A percentile compares a stretch with the other conserved stretches of the same genome.
phyloP scores from a whole-genome alignment of 2,888 invertebrate genomes.

The Catocala sponsa region DNA sequence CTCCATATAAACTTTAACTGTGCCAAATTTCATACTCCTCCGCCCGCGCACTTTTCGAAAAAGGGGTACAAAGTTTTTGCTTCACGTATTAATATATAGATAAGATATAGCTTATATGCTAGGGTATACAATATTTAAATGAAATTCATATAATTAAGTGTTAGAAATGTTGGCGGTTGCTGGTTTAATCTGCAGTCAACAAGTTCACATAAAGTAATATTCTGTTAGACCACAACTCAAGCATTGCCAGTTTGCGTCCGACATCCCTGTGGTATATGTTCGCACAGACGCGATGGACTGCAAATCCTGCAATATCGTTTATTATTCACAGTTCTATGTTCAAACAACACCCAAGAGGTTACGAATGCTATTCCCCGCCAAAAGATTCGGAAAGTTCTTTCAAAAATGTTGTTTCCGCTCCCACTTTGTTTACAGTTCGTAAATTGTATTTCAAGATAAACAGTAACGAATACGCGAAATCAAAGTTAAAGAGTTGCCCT shows the following conservation, averaged over 20 bases:
- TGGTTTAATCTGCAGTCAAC: neutral
- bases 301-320: conserved; percentile 45
- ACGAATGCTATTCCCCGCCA: conserved; percentile 1
- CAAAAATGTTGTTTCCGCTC: conserved; percentile 26
- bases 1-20: no score
- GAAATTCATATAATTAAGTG: no score
- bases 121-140: no score
- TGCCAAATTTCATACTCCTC: no score
- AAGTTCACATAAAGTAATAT: conserved; percentile 13
- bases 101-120: no score
- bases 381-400: conserved; percentile 32
- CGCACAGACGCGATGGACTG: conserved; percentile 39
- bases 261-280: conserved; percentile 30
- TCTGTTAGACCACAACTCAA: conserved; percentile 34
- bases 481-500: conserved; percentile 8
- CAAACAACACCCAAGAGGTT: conserved; percentile 44
- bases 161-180: neutral
- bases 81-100: no score
- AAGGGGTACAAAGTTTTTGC: no score
- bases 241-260: conserved; percentile 13
- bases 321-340: conserved; percentile 42
- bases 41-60: no score
- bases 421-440: conserved; percentile 34
- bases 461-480: conserved; percentile 3
- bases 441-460: conserved; percentile 26